Evolutionary conservation across 2,797 vertebrate genomes (phyloP).

Genomic region (Pagetopsis macropterus): DNA sequence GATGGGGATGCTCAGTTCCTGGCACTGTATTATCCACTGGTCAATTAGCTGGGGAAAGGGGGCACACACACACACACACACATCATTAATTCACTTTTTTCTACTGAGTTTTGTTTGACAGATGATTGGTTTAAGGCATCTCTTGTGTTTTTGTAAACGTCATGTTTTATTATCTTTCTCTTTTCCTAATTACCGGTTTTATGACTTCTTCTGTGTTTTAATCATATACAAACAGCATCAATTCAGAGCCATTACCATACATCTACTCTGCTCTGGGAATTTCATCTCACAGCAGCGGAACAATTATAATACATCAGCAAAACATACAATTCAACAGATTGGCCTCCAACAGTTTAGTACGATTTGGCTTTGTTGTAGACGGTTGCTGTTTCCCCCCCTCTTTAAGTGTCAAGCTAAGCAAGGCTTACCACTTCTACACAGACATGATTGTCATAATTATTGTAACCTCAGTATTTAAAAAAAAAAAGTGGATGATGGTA

Average conservation of each 20-base stretch:
- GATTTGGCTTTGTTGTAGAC: too few species aligned
- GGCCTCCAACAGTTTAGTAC: too few species aligned
- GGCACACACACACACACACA: slow-evolving; percentile 15
- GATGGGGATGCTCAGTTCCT: slow-evolving; percentile 86
- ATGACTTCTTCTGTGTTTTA: neutral
- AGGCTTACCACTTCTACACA: too few species aligned
- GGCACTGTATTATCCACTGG: slow-evolving; percentile 86
- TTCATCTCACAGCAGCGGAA: neutral
- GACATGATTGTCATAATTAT: too few species aligned
- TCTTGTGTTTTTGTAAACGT: neutral
- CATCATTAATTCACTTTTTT: neutral
- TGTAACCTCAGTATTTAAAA: too few species aligned
- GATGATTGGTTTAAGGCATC: neutral
- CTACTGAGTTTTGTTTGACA: neutral
- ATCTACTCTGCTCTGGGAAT: neutral
- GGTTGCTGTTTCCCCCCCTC: too few species aligned
- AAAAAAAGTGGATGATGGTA: neutral
- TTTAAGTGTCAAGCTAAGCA: too few species aligned
- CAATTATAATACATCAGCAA: neutral
- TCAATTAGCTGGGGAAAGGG: slow-evolving; percentile 83
- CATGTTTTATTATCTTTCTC: neutral
- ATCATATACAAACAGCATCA: slow-evolving; percentile 2
- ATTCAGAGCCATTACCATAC: neutral
- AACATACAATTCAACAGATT: too few species aligned
- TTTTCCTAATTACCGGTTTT: neutral